These are phyloP conservation scores for Agonum fuliginosum DNA, from an alignment of 2,888 invertebrate genomes.

Conservation along the genomic window DNA sequence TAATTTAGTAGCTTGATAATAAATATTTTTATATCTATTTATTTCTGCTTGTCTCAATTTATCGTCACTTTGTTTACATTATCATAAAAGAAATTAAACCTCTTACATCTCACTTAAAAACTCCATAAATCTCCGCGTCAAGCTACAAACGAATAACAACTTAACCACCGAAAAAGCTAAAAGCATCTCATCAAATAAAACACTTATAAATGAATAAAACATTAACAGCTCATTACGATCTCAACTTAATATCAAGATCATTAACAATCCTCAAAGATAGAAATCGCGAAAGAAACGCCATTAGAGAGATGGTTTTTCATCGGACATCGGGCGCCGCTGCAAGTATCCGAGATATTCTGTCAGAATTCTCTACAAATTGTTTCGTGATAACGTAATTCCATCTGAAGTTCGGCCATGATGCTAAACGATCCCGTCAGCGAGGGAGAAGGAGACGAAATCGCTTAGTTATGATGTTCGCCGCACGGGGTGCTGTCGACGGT, in stretches of 20 bases:
- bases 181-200: not conserved
- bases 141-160: not conserved
- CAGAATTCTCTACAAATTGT: slow-evolving; percentile 53
- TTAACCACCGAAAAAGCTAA: slow-evolving; percentile 9
- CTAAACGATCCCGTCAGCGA: slow-evolving; percentile 50
- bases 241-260: slow-evolving; percentile 23
- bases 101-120: too few relatives aligned
- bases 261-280: slow-evolving; percentile 35
- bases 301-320: slow-evolving; percentile 21
- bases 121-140: not conserved
- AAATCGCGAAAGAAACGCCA: slow-evolving; percentile 20
- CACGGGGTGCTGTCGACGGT: not conserved
- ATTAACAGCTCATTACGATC: slow-evolving; percentile 39
- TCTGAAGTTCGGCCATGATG: slow-evolving; percentile 45
- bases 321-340: not conserved
- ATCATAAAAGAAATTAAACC: too few relatives aligned
- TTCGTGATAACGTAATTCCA: slow-evolving; percentile 54
- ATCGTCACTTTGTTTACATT: too few relatives aligned
- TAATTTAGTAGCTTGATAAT: too few relatives aligned
- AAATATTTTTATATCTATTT: too few relatives aligned
- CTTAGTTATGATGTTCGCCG: too few relatives aligned
- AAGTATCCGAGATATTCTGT: slow-evolving; percentile 37
- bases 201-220: slow-evolving; percentile 27
- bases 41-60: too few relatives aligned
- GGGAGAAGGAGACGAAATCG: not conserved